Evolutionary conservation across 2,888 invertebrate genomes (phyloP).

Genomic region (Acholoe squamosa): DNA sequence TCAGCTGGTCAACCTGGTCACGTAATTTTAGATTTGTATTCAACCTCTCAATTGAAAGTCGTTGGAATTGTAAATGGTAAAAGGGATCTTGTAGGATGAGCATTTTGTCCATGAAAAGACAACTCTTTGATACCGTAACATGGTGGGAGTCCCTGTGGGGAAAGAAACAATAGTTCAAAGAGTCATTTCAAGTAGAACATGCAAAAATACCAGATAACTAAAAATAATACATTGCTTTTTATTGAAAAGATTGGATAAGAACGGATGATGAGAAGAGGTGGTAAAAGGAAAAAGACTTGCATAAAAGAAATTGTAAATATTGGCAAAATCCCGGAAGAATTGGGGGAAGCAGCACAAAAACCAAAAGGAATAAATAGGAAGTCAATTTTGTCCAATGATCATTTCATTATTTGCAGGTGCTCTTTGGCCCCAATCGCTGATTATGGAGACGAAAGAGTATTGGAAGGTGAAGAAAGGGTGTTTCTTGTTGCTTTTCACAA

Average conservation of each 20-base stretch:
- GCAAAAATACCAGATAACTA: neutral
- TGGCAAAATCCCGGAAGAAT: neutral
- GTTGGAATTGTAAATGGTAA: too few relatives aligned
- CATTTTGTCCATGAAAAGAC: too few relatives aligned
- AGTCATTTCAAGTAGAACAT: neutral
- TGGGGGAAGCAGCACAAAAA: neutral
- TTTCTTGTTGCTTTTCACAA: neutral
- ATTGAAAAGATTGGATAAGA: neutral
- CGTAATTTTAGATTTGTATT: too few relatives aligned
- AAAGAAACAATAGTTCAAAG: neutral
- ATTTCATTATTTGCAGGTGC: conserved; percentile 14
- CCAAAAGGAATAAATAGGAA: neutral
- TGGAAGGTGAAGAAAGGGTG: neutral
- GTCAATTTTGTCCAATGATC: conserved; percentile 8
- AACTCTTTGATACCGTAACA: too few relatives aligned
- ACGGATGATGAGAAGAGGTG: neutral
- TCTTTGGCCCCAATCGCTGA: neutral
- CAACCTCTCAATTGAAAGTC: too few relatives aligned
- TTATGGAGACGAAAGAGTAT: neutral
- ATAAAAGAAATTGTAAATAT: neutral
- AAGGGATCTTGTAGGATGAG: too few relatives aligned
- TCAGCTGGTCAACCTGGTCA: too few relatives aligned
- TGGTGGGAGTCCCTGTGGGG: neutral
- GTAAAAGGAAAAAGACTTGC: too few relatives aligned
- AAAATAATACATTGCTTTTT: neutral